A percentile compares a stretch with the other conserved stretches of the same genome.
Conservation (phyloP, 2,113 vertebrate species). For the Pelecanus crispus region DNA sequence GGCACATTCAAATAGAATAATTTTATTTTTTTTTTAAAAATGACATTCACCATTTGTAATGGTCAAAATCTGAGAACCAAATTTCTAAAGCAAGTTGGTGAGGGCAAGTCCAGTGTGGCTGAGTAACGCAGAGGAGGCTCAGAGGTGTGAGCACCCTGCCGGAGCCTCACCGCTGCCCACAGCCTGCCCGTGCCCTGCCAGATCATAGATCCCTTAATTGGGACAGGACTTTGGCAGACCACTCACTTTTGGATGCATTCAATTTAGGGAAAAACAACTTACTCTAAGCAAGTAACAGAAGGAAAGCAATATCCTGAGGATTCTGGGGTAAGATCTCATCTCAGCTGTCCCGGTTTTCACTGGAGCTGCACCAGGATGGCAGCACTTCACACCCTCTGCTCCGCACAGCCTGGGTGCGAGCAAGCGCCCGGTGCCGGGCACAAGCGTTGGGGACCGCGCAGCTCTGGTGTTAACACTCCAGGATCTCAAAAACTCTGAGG, state of each 20-base stretch:
- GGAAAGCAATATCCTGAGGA: not conserved
- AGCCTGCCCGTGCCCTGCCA: not conserved
- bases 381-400: not conserved
- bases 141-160: not conserved
- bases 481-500: not conserved
- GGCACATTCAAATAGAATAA: not conserved
- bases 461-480: fast-evolving
- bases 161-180: not conserved
- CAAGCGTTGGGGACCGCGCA: fast-evolving
- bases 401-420: not conserved
- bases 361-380: not conserved
- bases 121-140: fast-evolving
- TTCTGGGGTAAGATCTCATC: not conserved
- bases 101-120: not conserved
- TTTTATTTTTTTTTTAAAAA: not conserved
- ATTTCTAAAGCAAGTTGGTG: not conserved
- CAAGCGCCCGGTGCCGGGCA: fast-evolving
- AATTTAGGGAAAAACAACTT: not conserved
- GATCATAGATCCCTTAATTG: not conserved
- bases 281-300: not conserved
- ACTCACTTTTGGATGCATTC: not conserved
- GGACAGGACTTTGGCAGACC: not conserved
- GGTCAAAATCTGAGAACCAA: not conserved
- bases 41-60: not conserved
- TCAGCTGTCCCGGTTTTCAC: not conserved